These are phyloP conservation scores for Drosophila ironensis DNA, from an alignment of 1,140 invertebrate genomes.

Conservation along the genomic window DNA sequence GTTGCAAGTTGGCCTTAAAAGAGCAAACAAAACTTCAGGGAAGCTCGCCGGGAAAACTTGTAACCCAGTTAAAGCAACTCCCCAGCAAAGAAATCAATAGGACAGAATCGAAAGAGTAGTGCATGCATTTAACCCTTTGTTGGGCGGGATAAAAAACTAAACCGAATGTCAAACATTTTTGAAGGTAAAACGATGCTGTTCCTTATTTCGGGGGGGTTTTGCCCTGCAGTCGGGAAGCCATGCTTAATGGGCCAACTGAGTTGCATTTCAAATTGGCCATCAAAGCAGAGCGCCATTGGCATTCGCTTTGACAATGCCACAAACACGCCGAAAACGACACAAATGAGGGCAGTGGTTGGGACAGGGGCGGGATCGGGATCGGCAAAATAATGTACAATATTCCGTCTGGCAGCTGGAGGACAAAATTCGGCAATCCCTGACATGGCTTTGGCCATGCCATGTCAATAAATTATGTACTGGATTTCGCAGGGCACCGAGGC, in stretches of 20 bases:
- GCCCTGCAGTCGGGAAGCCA: not conserved
- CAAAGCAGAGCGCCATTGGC: slow-evolving; percentile 21
- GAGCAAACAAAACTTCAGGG: not conserved
- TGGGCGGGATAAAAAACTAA: not conserved
- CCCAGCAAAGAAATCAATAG: not conserved
- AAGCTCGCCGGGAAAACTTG: not conserved
- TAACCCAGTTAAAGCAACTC: not conserved
- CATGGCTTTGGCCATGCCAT: slow-evolving; percentile 37
- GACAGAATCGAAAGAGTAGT: not conserved
- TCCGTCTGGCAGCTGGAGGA: slow-evolving; percentile 57
- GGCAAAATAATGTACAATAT: slow-evolving; percentile 49
- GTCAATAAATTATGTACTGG: slow-evolving; percentile 78
- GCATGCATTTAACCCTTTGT: not conserved
- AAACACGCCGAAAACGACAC: slow-evolving; percentile 7
- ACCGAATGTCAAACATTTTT: too few relatives aligned
- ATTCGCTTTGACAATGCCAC: slow-evolving; percentile 59
- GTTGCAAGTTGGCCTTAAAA: not conserved
- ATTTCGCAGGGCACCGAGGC: slow-evolving; percentile 56
- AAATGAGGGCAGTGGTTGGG: slow-evolving; percentile 3
- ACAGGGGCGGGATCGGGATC: slow-evolving; percentile 2
- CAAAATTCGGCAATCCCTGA: slow-evolving; percentile 51
- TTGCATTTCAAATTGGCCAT: slow-evolving; percentile 34
- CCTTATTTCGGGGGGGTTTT: too few relatives aligned
- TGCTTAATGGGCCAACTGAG: slow-evolving; percentile 1
- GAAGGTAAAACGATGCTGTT: too few relatives aligned